A percentile compares a stretch with the other conserved stretches of the same genome.
phyloP scores from a whole-genome alignment of 2,888 invertebrate species.

The Brenthis daphne region DNA sequence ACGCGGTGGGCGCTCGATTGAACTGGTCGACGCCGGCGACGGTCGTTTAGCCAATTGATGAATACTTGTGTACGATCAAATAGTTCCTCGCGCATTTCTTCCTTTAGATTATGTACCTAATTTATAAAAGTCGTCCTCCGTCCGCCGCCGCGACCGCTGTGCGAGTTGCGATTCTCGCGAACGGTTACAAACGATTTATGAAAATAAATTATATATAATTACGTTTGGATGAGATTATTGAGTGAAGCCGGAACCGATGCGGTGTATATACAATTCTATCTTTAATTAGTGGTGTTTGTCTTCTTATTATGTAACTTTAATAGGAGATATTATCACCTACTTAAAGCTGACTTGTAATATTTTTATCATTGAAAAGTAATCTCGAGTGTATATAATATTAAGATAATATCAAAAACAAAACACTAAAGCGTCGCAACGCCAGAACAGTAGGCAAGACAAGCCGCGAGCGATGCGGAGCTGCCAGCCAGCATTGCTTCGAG shows the following conservation, averaged over 20 bases:
- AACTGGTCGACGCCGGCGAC: constrained; percentile 16
- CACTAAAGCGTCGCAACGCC: not conserved
- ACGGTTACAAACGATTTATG: not conserved
- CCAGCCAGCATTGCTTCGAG: not conserved
- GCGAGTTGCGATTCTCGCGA: not conserved
- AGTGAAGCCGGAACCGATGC: not conserved
- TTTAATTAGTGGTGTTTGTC: too few relatives aligned
- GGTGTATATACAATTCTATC: too few relatives aligned
- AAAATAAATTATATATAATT: too few relatives aligned
- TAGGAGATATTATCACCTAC: too few relatives aligned
- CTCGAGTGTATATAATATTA: too few relatives aligned
- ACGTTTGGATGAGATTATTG: not conserved
- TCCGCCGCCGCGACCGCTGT: constrained; percentile 1
- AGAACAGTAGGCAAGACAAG: not conserved
- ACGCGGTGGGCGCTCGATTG: constrained; percentile 6
- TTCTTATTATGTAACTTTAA: too few relatives aligned
- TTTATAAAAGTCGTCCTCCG: not conserved
- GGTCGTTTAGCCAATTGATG: constrained; percentile 48
- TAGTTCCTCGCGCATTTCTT: not conserved
- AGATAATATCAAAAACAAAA: constrained; percentile 2
- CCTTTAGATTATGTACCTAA: constrained; percentile 1
- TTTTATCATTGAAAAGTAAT: too few relatives aligned
- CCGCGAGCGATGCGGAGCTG: not conserved
- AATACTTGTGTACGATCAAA: constrained; percentile 14
- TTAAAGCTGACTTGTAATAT: too few relatives aligned